Percentiles rank a stretch among this genome's conserved stretches.
These are phyloP conservation scores for Schizopygopsis pylzovi DNA, from an alignment of 2,797 vertebrate genomes.

Conservation along the genomic window DNA sequence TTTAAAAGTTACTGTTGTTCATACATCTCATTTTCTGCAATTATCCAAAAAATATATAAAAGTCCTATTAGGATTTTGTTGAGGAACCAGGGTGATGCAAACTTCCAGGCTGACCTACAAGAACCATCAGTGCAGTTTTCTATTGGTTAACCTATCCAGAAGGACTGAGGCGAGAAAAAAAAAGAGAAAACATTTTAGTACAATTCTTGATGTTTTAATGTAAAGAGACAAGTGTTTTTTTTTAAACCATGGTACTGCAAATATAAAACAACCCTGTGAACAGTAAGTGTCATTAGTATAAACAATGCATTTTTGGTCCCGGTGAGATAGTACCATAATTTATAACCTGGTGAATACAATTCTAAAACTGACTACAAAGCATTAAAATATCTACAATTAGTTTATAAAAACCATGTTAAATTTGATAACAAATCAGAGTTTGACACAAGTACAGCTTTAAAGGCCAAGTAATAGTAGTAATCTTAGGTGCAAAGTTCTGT, in stretches of 20 bases:
- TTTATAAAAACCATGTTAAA: conserved; percentile 29
- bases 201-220: conserved; percentile 7
- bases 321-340: background rate
- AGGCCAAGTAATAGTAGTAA: background rate
- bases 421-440: background rate
- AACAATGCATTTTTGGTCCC: conserved; percentile 25
- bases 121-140: background rate
- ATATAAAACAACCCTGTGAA: conserved; percentile 18
- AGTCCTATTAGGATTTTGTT: background rate
- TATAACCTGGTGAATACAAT: background rate
- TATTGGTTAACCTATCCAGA: background rate
- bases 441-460: background rate
- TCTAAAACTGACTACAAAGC: background rate
- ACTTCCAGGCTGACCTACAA: background rate
- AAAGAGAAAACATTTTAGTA: background rate
- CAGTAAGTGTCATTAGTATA: conserved; percentile 7
- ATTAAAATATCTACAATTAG: conserved; percentile 3
- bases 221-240: background rate
- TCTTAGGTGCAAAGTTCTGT: background rate
- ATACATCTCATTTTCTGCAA: background rate
- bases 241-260: background rate
- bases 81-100: background rate
- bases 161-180: background rate
- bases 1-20: background rate
- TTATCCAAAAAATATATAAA: background rate